Conservation (phyloP, 2,888 invertebrate species). For the Hedya salicella region DNA sequence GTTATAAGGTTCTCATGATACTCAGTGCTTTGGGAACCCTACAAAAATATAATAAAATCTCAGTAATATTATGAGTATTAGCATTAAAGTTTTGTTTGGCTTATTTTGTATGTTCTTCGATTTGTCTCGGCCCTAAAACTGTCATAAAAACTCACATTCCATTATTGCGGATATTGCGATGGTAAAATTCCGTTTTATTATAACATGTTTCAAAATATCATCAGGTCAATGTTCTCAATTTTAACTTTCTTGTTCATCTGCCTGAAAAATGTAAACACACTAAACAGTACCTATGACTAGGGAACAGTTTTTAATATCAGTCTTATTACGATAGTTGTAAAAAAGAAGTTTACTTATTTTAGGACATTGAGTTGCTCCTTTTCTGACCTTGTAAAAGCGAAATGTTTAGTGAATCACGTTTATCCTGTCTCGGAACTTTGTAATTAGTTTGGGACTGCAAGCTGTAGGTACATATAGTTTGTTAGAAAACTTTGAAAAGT, state of each 20-base stretch:
- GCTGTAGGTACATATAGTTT: not conserved
- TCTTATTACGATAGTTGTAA: no score
- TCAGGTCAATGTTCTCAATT: not conserved
- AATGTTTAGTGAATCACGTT: slow-evolving; percentile 12
- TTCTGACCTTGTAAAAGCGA: not conserved
- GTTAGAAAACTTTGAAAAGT: not conserved
- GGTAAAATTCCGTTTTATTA: not conserved
- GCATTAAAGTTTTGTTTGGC: not conserved
- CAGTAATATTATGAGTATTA: no score
- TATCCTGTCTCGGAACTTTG: not conserved
- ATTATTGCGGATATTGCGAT: not conserved
- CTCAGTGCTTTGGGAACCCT: no score
- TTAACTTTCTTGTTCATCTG: not conserved
- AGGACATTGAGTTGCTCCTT: not conserved
- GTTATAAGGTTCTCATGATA: no score
- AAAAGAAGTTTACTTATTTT: no score
- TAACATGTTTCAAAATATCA: not conserved
- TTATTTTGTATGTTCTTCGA: not conserved
- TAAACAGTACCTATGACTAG: no score
- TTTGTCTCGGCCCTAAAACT: not conserved
- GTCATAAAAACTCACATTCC: not conserved
- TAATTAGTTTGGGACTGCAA: slow-evolving; percentile 5
- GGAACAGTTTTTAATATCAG: no score
- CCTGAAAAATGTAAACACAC: not conserved
- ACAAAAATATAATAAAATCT: slow-evolving; percentile 4